Conservation (phyloP, 2,888 invertebrate genomes). For the Leucophora obtusa region DNA sequence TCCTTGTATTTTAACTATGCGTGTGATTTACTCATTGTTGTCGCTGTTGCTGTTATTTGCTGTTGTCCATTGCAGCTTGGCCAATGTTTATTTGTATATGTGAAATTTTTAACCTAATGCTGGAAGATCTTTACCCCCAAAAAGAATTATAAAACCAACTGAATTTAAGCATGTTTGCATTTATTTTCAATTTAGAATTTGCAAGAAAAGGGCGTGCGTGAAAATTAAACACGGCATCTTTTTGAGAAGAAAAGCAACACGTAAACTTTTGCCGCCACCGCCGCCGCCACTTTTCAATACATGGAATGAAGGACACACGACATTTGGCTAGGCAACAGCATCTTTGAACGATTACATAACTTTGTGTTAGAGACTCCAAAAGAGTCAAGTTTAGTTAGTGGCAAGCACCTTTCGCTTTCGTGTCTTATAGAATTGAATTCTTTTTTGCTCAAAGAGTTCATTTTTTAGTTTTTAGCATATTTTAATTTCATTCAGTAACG, state of each 20-base stretch:
- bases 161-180: slow-evolving; percentile 51
- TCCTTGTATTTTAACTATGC: slow-evolving; percentile 33
- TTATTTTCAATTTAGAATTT: slow-evolving; percentile 64
- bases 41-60: slow-evolving; percentile 15
- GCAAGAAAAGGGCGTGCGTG: slow-evolving; percentile 73
- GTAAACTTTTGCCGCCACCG: slow-evolving; percentile 52
- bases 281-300: slow-evolving; percentile 30
- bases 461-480: slow-evolving; percentile 40
- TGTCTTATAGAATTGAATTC: slow-evolving; percentile 34
- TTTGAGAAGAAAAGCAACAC: slow-evolving; percentile 42
- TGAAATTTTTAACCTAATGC: slow-evolving; percentile 40
- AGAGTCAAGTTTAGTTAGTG: slow-evolving; percentile 26
- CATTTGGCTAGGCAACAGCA: slow-evolving; percentile 37
- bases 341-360: slow-evolving; percentile 16
- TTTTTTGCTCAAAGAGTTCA: slow-evolving; percentile 11
- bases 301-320: slow-evolving; percentile 50
- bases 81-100: slow-evolving; percentile 38
- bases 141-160: slow-evolving; percentile 15
- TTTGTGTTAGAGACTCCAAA: slow-evolving; percentile 49
- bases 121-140: slow-evolving; percentile 24
- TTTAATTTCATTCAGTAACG: slow-evolving; percentile 62
- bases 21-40: slow-evolving; percentile 51
- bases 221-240: slow-evolving; percentile 70
- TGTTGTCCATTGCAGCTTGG: neutral
- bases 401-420: slow-evolving; percentile 53